Base-by-base conservation (phyloP, 1,140 invertebrate genomes). In the Acromyrmex heyeri region DNA sequence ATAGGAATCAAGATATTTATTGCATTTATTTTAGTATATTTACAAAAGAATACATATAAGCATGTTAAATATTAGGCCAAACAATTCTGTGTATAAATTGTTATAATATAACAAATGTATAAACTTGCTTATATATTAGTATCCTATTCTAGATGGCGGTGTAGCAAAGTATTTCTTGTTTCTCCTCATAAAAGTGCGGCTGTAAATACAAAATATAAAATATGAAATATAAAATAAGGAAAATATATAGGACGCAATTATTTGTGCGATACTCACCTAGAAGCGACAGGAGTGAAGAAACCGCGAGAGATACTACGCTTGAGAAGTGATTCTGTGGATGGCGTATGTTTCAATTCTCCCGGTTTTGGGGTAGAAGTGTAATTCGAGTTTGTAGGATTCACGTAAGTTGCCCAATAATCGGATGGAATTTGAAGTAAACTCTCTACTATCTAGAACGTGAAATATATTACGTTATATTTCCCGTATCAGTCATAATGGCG, bases 401-500 rank as follows among this genome's bases (percentile, higher is more conserved):
- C 94, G 90, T 97, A 96, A 82, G 95, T 95, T 12, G 94, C 95
- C 97, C 97, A 98, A 92, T 96, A 97, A 90, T 97, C 96, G 0
- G 95, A 94, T 0, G 97, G 96, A 55, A 97, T 95, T 86, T 96
- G 96, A 30, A 98, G 93, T 34, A 98, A 92, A 77, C 95, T 95
- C 88, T 97, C 96, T 93, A 97, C 96, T 21, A 97, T 96, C 96
- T 97, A 90, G 62, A 93, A 91, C 86, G 64, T 87, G 24, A 69
- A 50, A 24, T 55, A 75, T 18, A 62, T 62, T 24, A 76, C 57
- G 8, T 44, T 10, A 21, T 27, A 30, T 72, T 38, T 70, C 12
- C 18, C 38, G 55, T 67, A 61, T 18, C 3, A 30, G 0, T n/a
- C 8, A 48, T 38, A 77, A 86, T 55, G 12, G 18, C 1, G 12